Percentiles rank a stretch among this genome's conserved stretches.
These are phyloP conservation scores for Echinometra lucunter DNA, from an alignment of 53 echinoderm and acorn worm genomes.

Conservation along the genomic window DNA sequence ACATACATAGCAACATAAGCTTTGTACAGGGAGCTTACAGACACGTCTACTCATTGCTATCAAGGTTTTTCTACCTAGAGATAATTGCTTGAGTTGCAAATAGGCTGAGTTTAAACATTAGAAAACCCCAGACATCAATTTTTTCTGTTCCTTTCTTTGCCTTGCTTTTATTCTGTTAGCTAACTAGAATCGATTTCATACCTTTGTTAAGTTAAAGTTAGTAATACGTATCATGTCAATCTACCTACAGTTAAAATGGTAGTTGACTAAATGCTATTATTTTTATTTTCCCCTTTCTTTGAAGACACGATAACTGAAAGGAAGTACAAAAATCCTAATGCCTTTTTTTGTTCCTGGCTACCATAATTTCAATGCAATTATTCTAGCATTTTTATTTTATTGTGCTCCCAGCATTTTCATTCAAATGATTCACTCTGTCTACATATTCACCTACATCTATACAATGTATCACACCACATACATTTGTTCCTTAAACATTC, in stretches of 20 bases:
- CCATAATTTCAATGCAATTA: background rate
- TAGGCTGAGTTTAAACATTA: background rate
- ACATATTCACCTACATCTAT: background rate
- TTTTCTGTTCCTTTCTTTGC: background rate
- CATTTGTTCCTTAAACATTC: background rate
- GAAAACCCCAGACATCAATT: background rate
- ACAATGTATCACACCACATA: background rate
- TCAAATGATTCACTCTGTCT: background rate
- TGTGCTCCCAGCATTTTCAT: background rate
- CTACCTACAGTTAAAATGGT: background rate
- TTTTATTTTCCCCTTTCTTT: background rate
- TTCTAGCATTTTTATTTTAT: background rate
- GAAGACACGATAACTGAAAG: too few relatives aligned
- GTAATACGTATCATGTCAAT: background rate
- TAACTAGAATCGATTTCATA: background rate
- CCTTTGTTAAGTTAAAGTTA: background rate
- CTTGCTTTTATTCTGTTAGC: background rate
- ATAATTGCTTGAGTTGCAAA: background rate
- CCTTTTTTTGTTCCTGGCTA: background rate
- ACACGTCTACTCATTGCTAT: conserved; percentile 58
- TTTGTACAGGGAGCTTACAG: conserved; percentile 52
- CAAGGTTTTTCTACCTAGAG: background rate
- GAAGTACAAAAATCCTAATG: background rate
- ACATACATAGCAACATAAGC: background rate
- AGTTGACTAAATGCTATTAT: background rate